Percentiles rank a stretch among this genome's conserved stretches.
These are phyloP conservation scores for Chloroceryle inda DNA, from an alignment of 2,797 vertebrate species.

Conservation along the genomic window DNA sequence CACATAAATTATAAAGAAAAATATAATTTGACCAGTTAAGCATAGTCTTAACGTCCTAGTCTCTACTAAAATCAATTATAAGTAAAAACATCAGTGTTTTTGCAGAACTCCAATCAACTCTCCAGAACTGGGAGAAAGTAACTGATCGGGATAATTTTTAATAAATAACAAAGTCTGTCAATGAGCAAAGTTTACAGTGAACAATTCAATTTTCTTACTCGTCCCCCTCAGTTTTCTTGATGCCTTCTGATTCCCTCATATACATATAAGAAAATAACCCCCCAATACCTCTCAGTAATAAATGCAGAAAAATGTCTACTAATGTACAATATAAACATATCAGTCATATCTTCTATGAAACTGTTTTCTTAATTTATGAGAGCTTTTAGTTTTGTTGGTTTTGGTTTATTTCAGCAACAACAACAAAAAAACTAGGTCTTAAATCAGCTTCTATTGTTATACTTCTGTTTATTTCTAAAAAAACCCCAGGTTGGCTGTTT, in stretches of 20 bases:
- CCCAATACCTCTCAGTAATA: not conserved
- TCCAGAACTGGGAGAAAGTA: not conserved
- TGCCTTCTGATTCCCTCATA: not conserved
- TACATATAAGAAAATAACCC: not conserved
- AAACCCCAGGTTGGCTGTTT: not conserved
- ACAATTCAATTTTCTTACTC: not conserved
- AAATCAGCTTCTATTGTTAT: not conserved
- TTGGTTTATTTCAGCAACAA: not conserved
- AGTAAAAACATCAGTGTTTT: not conserved
- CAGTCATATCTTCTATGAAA: not conserved
- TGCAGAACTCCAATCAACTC: not conserved
- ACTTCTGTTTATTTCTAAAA: not conserved
- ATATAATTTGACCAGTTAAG: not conserved
- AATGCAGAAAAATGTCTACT: not conserved
- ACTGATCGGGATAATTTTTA: not conserved
- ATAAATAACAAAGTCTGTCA: not conserved
- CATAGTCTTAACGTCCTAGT: not conserved
- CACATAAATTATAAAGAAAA: not conserved
- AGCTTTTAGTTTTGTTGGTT: not conserved
- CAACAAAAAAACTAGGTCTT: not conserved
- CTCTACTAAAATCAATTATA: not conserved
- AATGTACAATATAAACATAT: not conserved
- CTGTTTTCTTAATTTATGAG: not conserved
- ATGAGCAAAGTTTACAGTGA: constrained; percentile 3
- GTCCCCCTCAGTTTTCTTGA: not conserved